Conservation (phyloP, 2,113 vertebrate genomes). For the Corythornis cristatus region DNA sequence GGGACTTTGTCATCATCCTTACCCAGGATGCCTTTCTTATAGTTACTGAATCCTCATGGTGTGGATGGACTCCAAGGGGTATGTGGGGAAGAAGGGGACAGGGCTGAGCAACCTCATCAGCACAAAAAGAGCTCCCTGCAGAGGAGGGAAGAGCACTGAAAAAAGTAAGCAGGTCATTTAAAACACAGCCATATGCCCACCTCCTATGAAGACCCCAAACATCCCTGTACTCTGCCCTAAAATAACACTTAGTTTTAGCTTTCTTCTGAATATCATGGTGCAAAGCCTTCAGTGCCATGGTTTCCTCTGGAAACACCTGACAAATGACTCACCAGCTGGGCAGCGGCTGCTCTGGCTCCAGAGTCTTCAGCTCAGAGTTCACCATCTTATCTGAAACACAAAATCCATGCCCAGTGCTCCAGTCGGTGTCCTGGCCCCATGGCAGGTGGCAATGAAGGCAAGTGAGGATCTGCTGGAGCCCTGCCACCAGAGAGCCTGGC, state of each 20-base stretch:
- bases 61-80: no score
- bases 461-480: neutral
- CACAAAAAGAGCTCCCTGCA: neutral
- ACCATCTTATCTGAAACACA: neutral
- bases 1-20: neutral
- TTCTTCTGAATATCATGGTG: neutral
- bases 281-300: rapidly evolving
- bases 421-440: neutral
- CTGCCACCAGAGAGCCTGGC: neutral
- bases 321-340: neutral
- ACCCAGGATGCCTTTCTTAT: neutral
- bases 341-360: neutral
- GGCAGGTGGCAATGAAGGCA: neutral
- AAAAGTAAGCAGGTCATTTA: neutral
- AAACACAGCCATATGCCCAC: neutral
- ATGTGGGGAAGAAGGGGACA: rapidly evolving
- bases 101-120: neutral
- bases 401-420: neutral
- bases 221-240: neutral
- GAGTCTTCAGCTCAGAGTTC: neutral
- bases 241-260: rapidly evolving
- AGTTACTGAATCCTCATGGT: neutral
- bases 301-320: neutral
- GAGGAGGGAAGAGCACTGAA: neutral
- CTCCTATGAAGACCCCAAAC: neutral